Evolutionary conservation across 2,888 invertebrate species (phyloP), one percentile per base, ranked within the genome.

Genomic region (Agapetus fuscipes): DNA sequence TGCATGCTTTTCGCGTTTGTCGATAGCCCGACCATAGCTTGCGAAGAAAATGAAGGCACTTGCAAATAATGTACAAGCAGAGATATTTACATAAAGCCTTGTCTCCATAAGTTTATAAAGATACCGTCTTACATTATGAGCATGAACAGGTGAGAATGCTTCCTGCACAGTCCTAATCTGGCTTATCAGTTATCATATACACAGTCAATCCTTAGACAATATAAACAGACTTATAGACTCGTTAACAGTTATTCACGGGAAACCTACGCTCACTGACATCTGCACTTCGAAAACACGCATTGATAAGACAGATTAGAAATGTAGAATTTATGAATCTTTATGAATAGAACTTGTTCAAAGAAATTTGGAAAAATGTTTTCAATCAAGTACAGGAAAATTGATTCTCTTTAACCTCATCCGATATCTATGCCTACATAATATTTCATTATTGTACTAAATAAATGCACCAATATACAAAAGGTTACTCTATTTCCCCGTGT

Each of bases 111-210:
- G 27, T 37, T 42, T 31, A 46, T 17, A 46, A 34, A 47, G 34
- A 32, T 43, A 47, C 40, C 39, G 44, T 45, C 44, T 47, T 42
- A 63, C 56, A 60, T 63, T 60, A 60, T 58, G 67, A 69, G 70
- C 70, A 70, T 70, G 67, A 69, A 65, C 44, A 43, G 66, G 70
- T 70, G 70, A 70, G 70, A 70, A 70, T 69, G 70, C 70, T 70
- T 70, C 70, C 70, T 66, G 48, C 48, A 48, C 48, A 48, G 48
- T 45, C 45, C 45, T 45, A 48, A 48, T 40, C 48, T 48, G 48
- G 38, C 48, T 48, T 48, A 48, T 48, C 48, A 48, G 45, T 46
- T 20, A 20, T 20, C 5, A 9, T n/a, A n/a, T n/a, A n/a, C n/a
- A n/a, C 27, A 24, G n/a, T 31, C 9, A 20, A 9, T 20, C 4